phyloP scores from a whole-genome alignment of 2,113 vertebrate genomes.

The Megaceryle maxima region DNA sequence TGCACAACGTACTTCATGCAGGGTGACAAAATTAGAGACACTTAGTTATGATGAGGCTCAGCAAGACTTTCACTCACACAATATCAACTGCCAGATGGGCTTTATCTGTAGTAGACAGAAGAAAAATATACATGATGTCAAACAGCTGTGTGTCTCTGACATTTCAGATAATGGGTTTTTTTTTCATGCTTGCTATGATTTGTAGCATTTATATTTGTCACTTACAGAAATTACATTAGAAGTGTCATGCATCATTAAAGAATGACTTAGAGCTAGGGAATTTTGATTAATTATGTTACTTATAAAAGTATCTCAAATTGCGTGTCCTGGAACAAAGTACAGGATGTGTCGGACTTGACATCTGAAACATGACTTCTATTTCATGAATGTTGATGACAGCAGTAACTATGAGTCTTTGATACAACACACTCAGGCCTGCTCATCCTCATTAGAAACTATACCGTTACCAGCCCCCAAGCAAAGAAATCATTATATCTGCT shows the following conservation, averaged over 20 bases:
- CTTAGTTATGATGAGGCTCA: not conserved
- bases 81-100: conserved; percentile 13
- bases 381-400: not conserved
- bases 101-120: not conserved
- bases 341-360: not conserved
- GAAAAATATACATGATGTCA: conserved; percentile 11
- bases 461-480: not conserved
- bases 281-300: not conserved
- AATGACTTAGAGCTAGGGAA: not conserved
- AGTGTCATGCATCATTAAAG: not conserved
- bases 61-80: conserved; percentile 1
- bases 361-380: not conserved
- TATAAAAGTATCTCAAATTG: not conserved
- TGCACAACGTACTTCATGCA: not conserved
- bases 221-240: not conserved
- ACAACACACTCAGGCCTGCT: not conserved
- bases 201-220: not conserved
- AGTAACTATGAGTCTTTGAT: not conserved
- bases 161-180: not conserved
- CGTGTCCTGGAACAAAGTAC: not conserved
- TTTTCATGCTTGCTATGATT: not conserved
- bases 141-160: not conserved
- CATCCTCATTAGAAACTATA: not conserved
- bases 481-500: not conserved
- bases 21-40: not conserved